phyloP scores from a whole-genome alignment of 2,888 invertebrate genomes.

The Choreutis nemorana region DNA sequence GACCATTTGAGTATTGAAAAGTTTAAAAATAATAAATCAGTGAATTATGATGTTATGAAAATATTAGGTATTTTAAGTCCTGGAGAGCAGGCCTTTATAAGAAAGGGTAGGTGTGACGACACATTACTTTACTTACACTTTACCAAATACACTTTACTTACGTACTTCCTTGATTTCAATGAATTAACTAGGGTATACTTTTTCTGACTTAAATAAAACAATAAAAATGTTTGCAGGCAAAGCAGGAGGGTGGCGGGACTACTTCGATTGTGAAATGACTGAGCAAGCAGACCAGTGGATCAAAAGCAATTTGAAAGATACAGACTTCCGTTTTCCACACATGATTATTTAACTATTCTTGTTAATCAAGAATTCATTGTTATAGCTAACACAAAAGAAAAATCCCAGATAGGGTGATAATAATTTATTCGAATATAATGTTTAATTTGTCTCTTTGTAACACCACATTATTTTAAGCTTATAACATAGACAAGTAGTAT shows the following conservation, averaged over 20 bases:
- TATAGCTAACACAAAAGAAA: too few species aligned
- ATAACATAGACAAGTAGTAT: conserved; percentile 16
- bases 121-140: too few species aligned
- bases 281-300: conserved; percentile 76
- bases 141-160: too few species aligned
- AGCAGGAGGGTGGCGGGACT: conserved; percentile 74
- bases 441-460: conserved; percentile 60
- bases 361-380: too few species aligned
- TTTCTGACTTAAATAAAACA: too few species aligned
- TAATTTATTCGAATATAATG: conserved; percentile 63
- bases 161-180: background rate
- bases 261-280: conserved; percentile 74
- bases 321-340: conserved; percentile 68
- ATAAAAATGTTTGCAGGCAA: too few species aligned
- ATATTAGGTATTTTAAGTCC: conserved; percentile 67
- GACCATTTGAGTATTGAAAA: conserved; percentile 81
- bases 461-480: conserved; percentile 41
- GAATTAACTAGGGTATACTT: too few species aligned
- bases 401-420: conserved; percentile 37
- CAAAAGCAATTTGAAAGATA: conserved; percentile 65
- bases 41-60: conserved; percentile 74
- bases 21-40: conserved; percentile 82
- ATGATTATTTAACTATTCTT: conserved; percentile 9
- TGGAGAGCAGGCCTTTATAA: conserved; percentile 70
- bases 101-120: conserved; percentile 69